Evolutionary conservation across 1,140 invertebrate species (phyloP), one percentile per base, ranked within the genome.

Genomic region (Pentalonia nigronervosa): DNA sequence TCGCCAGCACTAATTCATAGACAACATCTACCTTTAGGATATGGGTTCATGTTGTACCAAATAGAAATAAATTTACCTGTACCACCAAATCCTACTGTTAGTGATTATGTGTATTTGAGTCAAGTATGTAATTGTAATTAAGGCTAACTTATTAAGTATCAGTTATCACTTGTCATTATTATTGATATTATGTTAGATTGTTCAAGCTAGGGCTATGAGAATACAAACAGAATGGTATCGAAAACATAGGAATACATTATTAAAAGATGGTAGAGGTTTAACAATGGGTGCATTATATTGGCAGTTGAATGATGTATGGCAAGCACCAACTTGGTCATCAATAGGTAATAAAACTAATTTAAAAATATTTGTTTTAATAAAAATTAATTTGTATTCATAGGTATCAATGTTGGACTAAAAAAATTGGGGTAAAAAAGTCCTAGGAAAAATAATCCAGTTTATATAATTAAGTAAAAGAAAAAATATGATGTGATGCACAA

Each of bases 231-330:
- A 99, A 95, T 97, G 97, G 94, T 99, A 99, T 95, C 96, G 99
- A 53, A 97, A 98, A 94, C 95, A 96, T 94, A 96, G 96, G 94
- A 96, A 95, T 90, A 95, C 94, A 45, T 87, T 97, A 25, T 95
- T 96, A 93, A 95, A 96, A 34, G 94, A 96, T 21, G 97, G 97
- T 4, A 96, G 97, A 95, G 97, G 98, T 81, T 95, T 96, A 21
- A 98, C 98, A 0, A 99, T 99, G 98, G 99, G 99, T 30, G 98
- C 99, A 30, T 96, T 99, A 76, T 99, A 99, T 95, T 99, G 99
- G 99, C 99, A 99, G 95, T 95, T 99, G 2, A 99, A 99, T 95
- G 99, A 99, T 95, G 98, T 99, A 41, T 99, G 99, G 99, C 97
- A 98, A 95, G 99, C 98, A 21, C 98, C 99, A 1, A 98, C 98